A percentile compares a stretch with the other conserved stretches of the same genome.
These are phyloP conservation scores for Arctocebus calabarensis DNA, from an alignment of 2,797 vertebrate species.

Conservation along the genomic window DNA sequence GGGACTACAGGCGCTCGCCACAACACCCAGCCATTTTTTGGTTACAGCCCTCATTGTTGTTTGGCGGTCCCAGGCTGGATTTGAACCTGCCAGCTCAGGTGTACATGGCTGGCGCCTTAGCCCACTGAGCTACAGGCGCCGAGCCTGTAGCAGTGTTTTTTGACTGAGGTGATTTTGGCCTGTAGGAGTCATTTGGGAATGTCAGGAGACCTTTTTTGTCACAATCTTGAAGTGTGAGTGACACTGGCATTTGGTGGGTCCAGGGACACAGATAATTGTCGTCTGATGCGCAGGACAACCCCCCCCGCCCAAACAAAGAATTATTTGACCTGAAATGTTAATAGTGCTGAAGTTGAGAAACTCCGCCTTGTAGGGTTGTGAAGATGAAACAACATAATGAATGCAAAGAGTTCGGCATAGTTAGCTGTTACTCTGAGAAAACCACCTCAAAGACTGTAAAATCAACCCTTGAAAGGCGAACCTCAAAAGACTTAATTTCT, in stretches of 20 bases:
- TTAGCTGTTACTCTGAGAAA: background rate
- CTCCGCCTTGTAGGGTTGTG: background rate
- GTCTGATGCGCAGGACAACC: background rate
- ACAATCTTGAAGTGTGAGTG: background rate
- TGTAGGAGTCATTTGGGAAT: background rate
- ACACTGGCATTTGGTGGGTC: background rate
- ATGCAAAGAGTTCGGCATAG: background rate
- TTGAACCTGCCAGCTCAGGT: too few relatives aligned
- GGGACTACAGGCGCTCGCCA: too few relatives aligned
- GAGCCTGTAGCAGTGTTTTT: background rate
- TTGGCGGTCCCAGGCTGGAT: too few relatives aligned
- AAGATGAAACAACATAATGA: background rate
- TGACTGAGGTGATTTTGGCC: background rate
- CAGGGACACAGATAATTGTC: background rate
- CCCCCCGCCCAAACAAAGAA: background rate
- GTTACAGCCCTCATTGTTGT: too few relatives aligned
- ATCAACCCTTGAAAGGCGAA: background rate
- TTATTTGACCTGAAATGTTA: too few relatives aligned
- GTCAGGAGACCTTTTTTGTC: background rate
- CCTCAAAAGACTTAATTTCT: background rate
- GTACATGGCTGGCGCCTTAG: too few relatives aligned
- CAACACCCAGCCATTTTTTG: too few relatives aligned
- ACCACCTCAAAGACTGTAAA: background rate
- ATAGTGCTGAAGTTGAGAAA: background rate
- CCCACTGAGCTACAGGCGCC: too few relatives aligned